Percentiles rank a stretch among this genome's conserved stretches.
Conservation (phyloP, 2,797 vertebrate genomes). For the Argya squamiceps region DNA sequence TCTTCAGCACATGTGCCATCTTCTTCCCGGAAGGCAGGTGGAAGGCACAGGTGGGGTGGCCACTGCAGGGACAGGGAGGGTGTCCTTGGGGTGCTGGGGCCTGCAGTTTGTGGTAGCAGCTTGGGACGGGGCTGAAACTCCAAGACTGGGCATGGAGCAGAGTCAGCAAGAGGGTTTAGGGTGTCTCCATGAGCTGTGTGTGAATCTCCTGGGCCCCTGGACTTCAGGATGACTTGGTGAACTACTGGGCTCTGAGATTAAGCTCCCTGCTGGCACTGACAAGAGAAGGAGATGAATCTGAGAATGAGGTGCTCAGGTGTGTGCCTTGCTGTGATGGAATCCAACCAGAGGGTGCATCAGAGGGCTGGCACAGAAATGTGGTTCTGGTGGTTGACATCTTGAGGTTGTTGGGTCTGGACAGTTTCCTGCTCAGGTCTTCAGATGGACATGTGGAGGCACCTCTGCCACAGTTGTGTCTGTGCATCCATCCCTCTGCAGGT, state of each 20-base stretch:
- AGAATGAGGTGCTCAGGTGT: not conserved
- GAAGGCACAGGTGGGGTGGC: not conserved
- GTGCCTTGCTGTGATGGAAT: not conserved
- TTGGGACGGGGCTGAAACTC: not conserved
- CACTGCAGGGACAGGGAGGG: not conserved
- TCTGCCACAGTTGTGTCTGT: accelerated
- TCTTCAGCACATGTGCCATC: not conserved
- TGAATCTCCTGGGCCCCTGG: not conserved
- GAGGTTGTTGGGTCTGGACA: not conserved
- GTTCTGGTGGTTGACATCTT: not conserved
- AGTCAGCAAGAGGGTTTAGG: not conserved
- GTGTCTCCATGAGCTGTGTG: not conserved
- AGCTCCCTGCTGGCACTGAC: not conserved
- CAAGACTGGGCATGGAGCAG: accelerated
- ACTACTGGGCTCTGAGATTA: not conserved
- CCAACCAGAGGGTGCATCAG: accelerated
- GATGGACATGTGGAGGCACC: not conserved
- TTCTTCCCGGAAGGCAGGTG: not conserved
- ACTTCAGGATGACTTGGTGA: not conserved
- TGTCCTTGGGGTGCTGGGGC: not conserved
- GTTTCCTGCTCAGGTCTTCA: not conserved
- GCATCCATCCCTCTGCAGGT: not conserved
- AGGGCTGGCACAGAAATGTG: not conserved
- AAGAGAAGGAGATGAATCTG: not conserved
- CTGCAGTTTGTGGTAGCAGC: not conserved